These are phyloP conservation scores for Apteryx owenii DNA, from an alignment of 2,113 vertebrate genomes.

Conservation along the genomic window DNA sequence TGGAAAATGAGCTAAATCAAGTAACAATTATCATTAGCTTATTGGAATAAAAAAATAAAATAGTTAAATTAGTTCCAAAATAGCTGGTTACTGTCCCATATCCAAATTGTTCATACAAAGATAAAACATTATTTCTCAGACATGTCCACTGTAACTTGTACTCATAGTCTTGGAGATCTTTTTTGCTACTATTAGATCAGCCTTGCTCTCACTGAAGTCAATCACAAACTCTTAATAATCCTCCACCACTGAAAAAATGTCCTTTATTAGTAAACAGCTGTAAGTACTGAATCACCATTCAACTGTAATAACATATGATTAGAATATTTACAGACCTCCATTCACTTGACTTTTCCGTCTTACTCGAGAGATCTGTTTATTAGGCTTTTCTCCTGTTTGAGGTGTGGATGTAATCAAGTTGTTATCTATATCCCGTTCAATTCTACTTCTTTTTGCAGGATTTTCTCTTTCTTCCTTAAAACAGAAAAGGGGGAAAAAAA, in stretches of 20 bases:
- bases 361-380: slow-evolving; percentile 84
- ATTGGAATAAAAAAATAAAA: background rate
- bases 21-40: background rate
- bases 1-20: background rate
- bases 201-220: background rate
- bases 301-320: fast-evolving
- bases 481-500: background rate
- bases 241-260: fast-evolving
- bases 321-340: slow-evolving; percentile 83
- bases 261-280: fast-evolving
- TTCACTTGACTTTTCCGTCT: slow-evolving; percentile 90
- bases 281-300: fast-evolving
- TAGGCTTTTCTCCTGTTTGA: slow-evolving; percentile 81
- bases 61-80: background rate
- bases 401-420: slow-evolving; percentile 93
- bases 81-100: background rate
- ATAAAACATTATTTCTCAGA: background rate
- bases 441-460: slow-evolving; percentile 88
- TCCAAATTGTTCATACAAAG: background rate
- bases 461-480: slow-evolving; percentile 91
- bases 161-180: background rate
- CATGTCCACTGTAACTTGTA: background rate
- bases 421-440: slow-evolving; percentile 91
- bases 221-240: fast-evolving
- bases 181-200: background rate